These are phyloP conservation scores for Phymastichus coffea DNA, from an alignment of 1,140 invertebrate genomes.

Conservation along the genomic window DNA sequence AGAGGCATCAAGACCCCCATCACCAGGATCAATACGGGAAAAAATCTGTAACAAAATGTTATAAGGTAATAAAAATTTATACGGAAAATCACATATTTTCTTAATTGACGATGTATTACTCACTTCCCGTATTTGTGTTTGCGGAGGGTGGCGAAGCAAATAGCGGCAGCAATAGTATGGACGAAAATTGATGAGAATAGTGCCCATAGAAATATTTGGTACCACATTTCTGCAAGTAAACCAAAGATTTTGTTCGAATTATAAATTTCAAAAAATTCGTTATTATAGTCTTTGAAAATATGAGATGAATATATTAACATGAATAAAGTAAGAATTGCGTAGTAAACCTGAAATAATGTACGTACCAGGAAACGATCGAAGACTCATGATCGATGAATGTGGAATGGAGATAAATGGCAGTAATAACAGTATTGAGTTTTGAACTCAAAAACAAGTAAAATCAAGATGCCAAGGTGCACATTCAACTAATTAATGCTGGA, in stretches of 20 bases:
- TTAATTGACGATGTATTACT: constrained; percentile 36
- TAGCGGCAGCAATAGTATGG: constrained; percentile 84
- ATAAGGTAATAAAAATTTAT: no score
- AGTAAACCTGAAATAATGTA: constrained; percentile 29
- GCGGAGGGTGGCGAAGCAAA: constrained; percentile 84
- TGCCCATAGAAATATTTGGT: constrained; percentile 91
- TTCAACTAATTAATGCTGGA: constrained; percentile 18
- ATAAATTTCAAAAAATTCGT: constrained; percentile 1
- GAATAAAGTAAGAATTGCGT: constrained; percentile 5
- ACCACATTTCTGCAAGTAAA: constrained; percentile 84
- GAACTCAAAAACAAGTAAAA: constrained; percentile 25
- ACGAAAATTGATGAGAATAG: constrained; percentile 91
- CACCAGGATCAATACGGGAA: constrained; percentile 81
- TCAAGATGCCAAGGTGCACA: constrained; percentile 12
- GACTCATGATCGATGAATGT: constrained; percentile 35
- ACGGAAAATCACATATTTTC: background rate
- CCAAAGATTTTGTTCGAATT: background rate
- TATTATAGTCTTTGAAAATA: no score
- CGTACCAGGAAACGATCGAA: constrained; percentile 38
- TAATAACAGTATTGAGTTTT: constrained; percentile 21
- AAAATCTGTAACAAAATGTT: constrained; percentile 63
- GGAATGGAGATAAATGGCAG: constrained; percentile 21
- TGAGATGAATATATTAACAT: background rate
- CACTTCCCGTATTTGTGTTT: constrained; percentile 91
- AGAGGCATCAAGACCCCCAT: constrained; percentile 86